Percentiles rank a stretch among this genome's conserved stretches.
phyloP scores from a whole-genome alignment of 2,888 invertebrate species.

The Melieria omissa region DNA sequence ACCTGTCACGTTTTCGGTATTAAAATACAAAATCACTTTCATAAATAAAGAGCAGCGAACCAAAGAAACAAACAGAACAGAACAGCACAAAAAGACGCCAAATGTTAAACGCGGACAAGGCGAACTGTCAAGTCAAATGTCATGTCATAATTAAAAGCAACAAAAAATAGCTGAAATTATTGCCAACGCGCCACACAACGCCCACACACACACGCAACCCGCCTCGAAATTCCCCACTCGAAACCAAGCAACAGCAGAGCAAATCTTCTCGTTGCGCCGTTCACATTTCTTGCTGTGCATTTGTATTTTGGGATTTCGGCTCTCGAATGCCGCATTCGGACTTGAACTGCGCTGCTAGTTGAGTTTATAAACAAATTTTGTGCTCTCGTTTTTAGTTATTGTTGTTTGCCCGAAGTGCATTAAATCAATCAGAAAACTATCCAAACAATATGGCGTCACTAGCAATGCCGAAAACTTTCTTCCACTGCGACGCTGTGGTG shows the following conservation, averaged over 20 bases:
- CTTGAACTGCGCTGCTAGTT: background rate
- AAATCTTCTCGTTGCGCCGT: no score
- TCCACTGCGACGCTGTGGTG: background rate
- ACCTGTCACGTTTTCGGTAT: constrained; percentile 18
- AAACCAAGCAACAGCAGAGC: no score
- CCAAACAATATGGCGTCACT: constrained; percentile 28
- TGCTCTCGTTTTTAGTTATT: constrained; percentile 19
- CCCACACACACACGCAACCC: background rate
- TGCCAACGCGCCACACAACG: constrained; percentile 5
- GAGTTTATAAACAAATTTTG: constrained; percentile 23
- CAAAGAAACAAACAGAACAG: background rate
- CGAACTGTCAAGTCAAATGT: constrained; percentile 46
- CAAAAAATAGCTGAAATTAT: background rate
- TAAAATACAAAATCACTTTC: background rate
- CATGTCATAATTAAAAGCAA: constrained; percentile 58
- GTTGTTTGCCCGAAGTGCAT: constrained; percentile 16
- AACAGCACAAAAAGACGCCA: background rate
- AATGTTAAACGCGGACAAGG: no score
- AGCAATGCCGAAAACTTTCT: background rate
- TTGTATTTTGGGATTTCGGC: background rate
- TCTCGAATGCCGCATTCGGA: background rate
- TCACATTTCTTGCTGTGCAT: background rate
- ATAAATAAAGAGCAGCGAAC: background rate
- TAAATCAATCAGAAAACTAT: constrained; percentile 32
- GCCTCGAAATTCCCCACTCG: background rate